Evolutionary conservation across 2,797 vertebrate species (phyloP), one percentile per base, ranked within the genome.

Genomic region (Spinibarbus caldwelli): DNA sequence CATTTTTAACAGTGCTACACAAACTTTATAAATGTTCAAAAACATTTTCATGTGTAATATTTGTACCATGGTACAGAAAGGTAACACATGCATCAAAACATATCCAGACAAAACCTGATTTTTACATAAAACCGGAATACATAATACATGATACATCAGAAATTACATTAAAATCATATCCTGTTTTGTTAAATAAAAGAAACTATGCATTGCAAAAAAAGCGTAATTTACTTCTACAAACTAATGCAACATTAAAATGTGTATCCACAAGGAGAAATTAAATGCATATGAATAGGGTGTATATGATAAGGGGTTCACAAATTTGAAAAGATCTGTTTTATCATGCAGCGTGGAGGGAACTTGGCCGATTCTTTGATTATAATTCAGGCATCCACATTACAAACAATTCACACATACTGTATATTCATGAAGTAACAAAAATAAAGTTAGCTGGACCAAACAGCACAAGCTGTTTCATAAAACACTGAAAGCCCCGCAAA

Each of bases 11-110:
- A 83, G 71, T 29, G 72, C 59, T 29, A 62, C 31, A 66, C 72
- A 26, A 84, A 84, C 72, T n/a, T 49, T 26, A 52, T 54, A 76
- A 76, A 52, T 31, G 54, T 73, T 62, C 5, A 76, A 83, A 76
- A 41, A 26, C 31, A 38, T 38, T 19, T 45, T 47, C 10, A 15
- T 70, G 19, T 66, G n/a, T 71, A 12, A 62, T 43, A 73, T 73
- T 73, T 73, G 38, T 34, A 62, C 17, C 21, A 49, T 72, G 68
- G 52, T 72, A 82, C 80, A 72, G 70, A 47, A 72, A 23, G 19
- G 34, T 36, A 52, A 81, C n/a, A 81, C n/a, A 75, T 64, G 57
- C 81, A 76, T 67, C 72, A 29, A 52, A 52, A 83, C 38, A 47
- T 62, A 49, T 83, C 59, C 36, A 57, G 11, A 67, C n/a, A 57